These are phyloP conservation scores for Lindbergichthys nudifrons DNA, from an alignment of 2,797 vertebrate species.

Conservation along the genomic window DNA sequence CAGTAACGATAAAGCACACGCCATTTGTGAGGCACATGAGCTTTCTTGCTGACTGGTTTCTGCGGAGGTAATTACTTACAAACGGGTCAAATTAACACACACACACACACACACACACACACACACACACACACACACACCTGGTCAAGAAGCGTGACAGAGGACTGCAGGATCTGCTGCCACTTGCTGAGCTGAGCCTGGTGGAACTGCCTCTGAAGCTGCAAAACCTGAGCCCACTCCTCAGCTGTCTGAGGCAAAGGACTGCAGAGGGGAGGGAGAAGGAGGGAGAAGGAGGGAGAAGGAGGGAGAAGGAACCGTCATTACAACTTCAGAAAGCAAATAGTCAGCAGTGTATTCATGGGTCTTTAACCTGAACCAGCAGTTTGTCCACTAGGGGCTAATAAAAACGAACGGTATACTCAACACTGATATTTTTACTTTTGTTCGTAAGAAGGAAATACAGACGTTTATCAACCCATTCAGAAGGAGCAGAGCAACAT, in stretches of 20 bases:
- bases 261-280: conserved; percentile 64
- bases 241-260: conserved; percentile 90
- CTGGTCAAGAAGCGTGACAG: conserved; percentile 92
- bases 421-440: neutral
- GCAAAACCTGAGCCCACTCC: conserved; percentile 92
- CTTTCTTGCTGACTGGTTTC: neutral
- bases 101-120: neutral
- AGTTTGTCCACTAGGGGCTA: conserved; percentile 5
- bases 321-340: neutral
- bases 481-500: neutral
- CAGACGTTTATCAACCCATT: neutral
- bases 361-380: neutral
- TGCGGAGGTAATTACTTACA: neutral
- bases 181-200: conserved; percentile 91
- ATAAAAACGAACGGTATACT: neutral
- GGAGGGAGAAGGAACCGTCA: neutral
- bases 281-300: neutral
- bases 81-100: conserved; percentile 66
- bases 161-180: conserved; percentile 91
- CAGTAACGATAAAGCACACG: neutral
- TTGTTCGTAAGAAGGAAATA: neutral
- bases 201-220: conserved; percentile 92
- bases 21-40: neutral
- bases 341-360: neutral
- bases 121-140: conserved; percentile 64